Percentiles rank a stretch among this genome's conserved stretches.
These are phyloP conservation scores for Cancer borealis DNA, from an alignment of 2,888 invertebrate species.

Conservation along the genomic window DNA sequence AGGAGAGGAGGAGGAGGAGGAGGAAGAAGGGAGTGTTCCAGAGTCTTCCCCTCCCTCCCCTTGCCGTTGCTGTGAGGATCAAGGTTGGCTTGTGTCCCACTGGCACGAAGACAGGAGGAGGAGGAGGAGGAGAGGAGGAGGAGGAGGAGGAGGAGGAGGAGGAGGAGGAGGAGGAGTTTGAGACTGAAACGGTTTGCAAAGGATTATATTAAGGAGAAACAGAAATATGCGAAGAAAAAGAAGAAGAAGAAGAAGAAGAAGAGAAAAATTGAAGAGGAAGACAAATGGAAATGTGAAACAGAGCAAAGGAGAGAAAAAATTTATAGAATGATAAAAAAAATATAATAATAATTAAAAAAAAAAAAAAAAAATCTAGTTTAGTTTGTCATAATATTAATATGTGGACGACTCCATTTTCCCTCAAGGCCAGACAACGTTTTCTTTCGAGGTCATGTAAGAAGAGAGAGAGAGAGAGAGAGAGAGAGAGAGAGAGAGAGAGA, in stretches of 20 bases:
- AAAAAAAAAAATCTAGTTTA: no score
- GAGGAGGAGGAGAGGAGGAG: conserved; percentile 40
- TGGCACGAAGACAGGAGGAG: not conserved
- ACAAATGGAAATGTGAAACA: no score
- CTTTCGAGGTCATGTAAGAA: not conserved
- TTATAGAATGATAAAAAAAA: no score
- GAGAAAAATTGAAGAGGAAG: not conserved
- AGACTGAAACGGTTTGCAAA: no score
- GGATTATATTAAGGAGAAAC: not conserved
- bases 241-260: not conserved
- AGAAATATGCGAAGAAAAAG: not conserved
- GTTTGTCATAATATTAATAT: not conserved
- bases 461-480: not conserved
- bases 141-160: conserved; percentile 21
- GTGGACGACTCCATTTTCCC: not conserved
- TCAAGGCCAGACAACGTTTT: not conserved
- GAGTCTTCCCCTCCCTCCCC: not conserved
- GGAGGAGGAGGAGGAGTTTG: not conserved
- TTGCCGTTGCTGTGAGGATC: not conserved
- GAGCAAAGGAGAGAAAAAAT: no score
- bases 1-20: not conserved
- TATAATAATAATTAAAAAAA: no score
- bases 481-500: not conserved
- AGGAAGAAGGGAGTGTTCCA: not conserved
- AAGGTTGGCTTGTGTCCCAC: not conserved